phyloP scores from a whole-genome alignment of 1,140 invertebrate genomes.

The Hesperophylax magnus region DNA sequence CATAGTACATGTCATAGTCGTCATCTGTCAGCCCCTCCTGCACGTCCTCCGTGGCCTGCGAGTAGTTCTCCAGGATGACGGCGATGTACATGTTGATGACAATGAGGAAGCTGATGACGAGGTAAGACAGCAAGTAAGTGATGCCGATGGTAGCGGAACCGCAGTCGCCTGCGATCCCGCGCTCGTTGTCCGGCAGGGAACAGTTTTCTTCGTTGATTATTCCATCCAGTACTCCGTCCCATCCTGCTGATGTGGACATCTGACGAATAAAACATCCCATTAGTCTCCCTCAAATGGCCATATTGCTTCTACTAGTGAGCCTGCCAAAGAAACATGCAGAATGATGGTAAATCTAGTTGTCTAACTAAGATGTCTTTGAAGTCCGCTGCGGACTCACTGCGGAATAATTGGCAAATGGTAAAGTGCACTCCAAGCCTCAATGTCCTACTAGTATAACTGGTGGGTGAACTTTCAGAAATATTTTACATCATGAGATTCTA shows the following conservation, averaged over 20 bases:
- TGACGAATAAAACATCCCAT: constrained; percentile 63
- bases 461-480: too few relatives aligned
- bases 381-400: too few relatives aligned
- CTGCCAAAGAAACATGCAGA: too few relatives aligned
- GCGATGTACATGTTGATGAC: constrained; percentile 99
- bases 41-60: constrained; percentile 97
- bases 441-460: too few relatives aligned
- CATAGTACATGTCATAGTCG: constrained; percentile 99
- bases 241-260: constrained; percentile 98
- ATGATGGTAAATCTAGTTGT: too few relatives aligned
- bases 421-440: too few relatives aligned
- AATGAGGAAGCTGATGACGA: constrained; percentile 98
- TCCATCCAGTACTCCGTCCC: constrained; percentile 95
- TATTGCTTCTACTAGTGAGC: too few relatives aligned
- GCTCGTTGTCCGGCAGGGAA: constrained; percentile 87
- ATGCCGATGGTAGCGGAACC: constrained; percentile 94
- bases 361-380: too few relatives aligned
- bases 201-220: constrained; percentile 97
- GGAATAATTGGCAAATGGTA: too few relatives aligned
- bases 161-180: constrained; percentile 91
- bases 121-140: constrained; percentile 93
- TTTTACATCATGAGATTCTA: too few relatives aligned
- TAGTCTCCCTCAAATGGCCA: not conserved
- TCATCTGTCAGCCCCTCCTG: constrained; percentile 98
- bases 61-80: constrained; percentile 99